phyloP scores from a whole-genome alignment of 2,113 vertebrate species.

The Pseudorasbora parva region DNA sequence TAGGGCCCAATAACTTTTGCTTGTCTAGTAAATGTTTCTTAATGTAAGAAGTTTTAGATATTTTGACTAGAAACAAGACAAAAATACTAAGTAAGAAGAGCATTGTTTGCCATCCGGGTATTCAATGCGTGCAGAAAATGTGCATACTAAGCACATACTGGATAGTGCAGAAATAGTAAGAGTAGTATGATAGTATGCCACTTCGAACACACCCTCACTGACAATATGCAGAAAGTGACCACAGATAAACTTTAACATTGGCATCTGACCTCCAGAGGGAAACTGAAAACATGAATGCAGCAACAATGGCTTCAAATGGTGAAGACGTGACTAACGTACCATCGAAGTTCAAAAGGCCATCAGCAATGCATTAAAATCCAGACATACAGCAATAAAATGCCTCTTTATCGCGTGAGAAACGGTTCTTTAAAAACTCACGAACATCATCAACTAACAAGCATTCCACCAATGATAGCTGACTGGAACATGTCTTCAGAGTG shows the following conservation, averaged over 20 bases:
- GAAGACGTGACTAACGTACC: slow-evolving; percentile 10
- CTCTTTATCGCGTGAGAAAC: slow-evolving; percentile 16
- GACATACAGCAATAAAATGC: neutral
- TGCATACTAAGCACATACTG: no score
- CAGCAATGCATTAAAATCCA: slow-evolving; percentile 6
- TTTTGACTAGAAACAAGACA: no score
- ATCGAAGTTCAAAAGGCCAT: slow-evolving; percentile 32
- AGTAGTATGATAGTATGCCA: neutral
- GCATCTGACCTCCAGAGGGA: neutral
- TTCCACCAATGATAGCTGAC: neutral
- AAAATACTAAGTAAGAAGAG: no score
- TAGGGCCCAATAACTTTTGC: no score
- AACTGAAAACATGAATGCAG: neutral
- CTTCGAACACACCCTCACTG: neutral
- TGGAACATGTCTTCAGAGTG: neutral
- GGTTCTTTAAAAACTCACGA: neutral
- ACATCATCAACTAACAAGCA: slow-evolving; percentile 2
- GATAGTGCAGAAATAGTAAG: no score
- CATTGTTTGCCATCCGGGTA: no score
- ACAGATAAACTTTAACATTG: slow-evolving; percentile 42
- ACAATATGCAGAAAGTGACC: slow-evolving; percentile 3
- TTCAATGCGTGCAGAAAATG: no score
- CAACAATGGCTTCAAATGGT: slow-evolving; percentile 14
- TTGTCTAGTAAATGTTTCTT: no score
- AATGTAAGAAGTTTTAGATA: no score